These are phyloP conservation scores for Eremophila alpestris DNA, from an alignment of 2,797 vertebrate genomes.

Conservation along the genomic window DNA sequence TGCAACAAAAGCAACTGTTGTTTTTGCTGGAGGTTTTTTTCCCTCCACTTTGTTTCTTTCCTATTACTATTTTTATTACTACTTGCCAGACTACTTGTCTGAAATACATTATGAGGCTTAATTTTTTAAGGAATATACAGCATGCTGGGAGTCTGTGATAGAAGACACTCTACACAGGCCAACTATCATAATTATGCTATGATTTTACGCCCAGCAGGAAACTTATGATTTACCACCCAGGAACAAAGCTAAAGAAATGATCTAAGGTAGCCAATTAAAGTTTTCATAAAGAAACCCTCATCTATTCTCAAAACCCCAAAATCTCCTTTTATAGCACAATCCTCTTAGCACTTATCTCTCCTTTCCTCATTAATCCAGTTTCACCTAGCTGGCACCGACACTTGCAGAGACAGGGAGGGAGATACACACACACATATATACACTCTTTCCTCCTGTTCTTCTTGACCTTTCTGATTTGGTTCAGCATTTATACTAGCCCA, in stretches of 20 bases:
- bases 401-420: not conserved
- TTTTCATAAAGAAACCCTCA: slow-evolving; percentile 63
- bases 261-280: slow-evolving; percentile 68
- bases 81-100: slow-evolving; percentile 56
- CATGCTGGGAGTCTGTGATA: slow-evolving; percentile 24
- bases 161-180: slow-evolving; percentile 41
- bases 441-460: slow-evolving; percentile 34
- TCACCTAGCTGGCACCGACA: slow-evolving; percentile 57
- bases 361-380: slow-evolving; percentile 62
- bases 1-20: slow-evolving; percentile 24
- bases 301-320: slow-evolving; percentile 61
- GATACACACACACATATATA: not conserved
- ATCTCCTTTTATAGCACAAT: slow-evolving; percentile 64
- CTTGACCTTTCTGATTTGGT: slow-evolving; percentile 68
- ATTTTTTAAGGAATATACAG: slow-evolving; percentile 38
- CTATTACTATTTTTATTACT: slow-evolving; percentile 55
- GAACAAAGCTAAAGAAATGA: slow-evolving; percentile 65
- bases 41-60: not conserved
- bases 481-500: slow-evolving; percentile 61
- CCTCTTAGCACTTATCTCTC: slow-evolving; percentile 60
- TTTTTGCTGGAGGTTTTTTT: not conserved
- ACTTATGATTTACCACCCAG: slow-evolving; percentile 65
- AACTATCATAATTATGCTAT: slow-evolving; percentile 56
- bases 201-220: slow-evolving; percentile 60
- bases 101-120: slow-evolving; percentile 33